Conservation (phyloP, 2,113 vertebrate species). For the Hydrolagus affinis region DNA sequence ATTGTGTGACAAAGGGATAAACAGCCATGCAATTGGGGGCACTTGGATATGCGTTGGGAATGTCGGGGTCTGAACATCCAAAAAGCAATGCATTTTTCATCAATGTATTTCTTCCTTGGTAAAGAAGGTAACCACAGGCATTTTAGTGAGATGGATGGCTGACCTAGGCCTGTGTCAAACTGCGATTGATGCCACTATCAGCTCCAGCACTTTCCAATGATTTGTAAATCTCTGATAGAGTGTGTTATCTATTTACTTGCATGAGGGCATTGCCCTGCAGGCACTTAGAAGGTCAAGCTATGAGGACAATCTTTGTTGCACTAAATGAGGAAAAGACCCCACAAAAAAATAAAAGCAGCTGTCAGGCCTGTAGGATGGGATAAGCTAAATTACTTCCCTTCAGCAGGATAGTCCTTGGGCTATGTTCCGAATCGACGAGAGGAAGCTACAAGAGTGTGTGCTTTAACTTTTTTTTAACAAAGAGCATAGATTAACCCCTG, state of each 20-base stretch:
- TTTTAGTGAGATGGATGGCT: slow-evolving; percentile 97
- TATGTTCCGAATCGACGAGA: slow-evolving; percentile 51
- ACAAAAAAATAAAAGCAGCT: slow-evolving; percentile 65
- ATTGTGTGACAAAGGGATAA: not conserved
- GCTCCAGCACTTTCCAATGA: slow-evolving; percentile 93
- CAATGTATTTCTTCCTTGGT: slow-evolving; percentile 6
- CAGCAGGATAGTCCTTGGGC: slow-evolving; percentile 59
- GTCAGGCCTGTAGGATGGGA: slow-evolving; percentile 67
- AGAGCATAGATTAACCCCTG: slow-evolving; percentile 54
- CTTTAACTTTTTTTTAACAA: slow-evolving; percentile 49
- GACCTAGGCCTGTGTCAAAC: slow-evolving; percentile 89
- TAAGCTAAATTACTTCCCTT: slow-evolving; percentile 67
- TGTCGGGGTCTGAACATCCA: not conserved
- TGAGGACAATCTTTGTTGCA: slow-evolving; percentile 86
- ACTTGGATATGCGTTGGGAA: not conserved
- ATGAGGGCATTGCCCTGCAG: slow-evolving; percentile 84
- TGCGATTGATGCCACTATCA: slow-evolving; percentile 99
- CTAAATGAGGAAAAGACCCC: slow-evolving; percentile 87
- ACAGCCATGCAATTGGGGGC: not conserved
- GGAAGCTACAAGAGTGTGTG: slow-evolving; percentile 40
- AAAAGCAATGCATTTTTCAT: slow-evolving; percentile 14
- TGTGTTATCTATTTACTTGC: slow-evolving; percentile 99
- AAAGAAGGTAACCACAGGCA: slow-evolving; percentile 77
- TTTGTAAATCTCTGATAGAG: slow-evolving; percentile 99
- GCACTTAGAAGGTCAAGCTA: slow-evolving; percentile 86